Conservation (phyloP, 2,888 invertebrate genomes). For the Hoplodrina blanda region DNA sequence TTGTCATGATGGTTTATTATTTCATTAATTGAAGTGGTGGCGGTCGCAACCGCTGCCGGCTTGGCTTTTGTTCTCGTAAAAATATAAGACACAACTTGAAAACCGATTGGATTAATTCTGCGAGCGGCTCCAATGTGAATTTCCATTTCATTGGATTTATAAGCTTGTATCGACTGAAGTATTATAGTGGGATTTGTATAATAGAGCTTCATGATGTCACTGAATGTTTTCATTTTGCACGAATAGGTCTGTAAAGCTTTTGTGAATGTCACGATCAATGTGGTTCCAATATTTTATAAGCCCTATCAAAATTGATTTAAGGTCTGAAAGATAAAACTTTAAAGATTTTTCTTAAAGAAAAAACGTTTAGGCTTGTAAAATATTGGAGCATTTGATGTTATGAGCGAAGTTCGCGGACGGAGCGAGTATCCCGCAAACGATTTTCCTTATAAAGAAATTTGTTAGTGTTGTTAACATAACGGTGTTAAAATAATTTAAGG, state of each 20-base stretch:
- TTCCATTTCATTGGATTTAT: slow-evolving; percentile 67
- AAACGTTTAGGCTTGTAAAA: slow-evolving; percentile 71
- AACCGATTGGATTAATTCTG: slow-evolving; percentile 70
- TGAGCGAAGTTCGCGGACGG: slow-evolving; percentile 72
- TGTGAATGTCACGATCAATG: slow-evolving; percentile 36
- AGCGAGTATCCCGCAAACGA: slow-evolving; percentile 69
- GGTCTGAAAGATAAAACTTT: slow-evolving; percentile 63
- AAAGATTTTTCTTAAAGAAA: slow-evolving; percentile 65
- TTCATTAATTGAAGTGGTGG: slow-evolving; percentile 73
- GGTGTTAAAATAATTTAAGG: slow-evolving; percentile 86
- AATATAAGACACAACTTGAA: slow-evolving; percentile 67
- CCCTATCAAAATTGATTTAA: slow-evolving; percentile 66
- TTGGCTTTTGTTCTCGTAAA: slow-evolving; percentile 66
- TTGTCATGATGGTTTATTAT: slow-evolving; percentile 70
- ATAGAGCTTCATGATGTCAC: slow-evolving; percentile 34
- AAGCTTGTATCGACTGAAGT: slow-evolving; percentile 36
- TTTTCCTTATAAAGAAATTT: slow-evolving; percentile 82
- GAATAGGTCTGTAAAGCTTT: slow-evolving; percentile 3
- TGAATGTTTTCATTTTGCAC: slow-evolving; percentile 9
- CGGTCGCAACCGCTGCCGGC: slow-evolving; percentile 54
- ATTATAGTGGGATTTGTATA: slow-evolving; percentile 51
- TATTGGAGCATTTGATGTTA: slow-evolving; percentile 79
- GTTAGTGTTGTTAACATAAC: slow-evolving; percentile 84
- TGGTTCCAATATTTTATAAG: slow-evolving; percentile 58
- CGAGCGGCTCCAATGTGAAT: slow-evolving; percentile 66